Conservation (phyloP, 2,113 vertebrate genomes). For the Cathartes aura region DNA sequence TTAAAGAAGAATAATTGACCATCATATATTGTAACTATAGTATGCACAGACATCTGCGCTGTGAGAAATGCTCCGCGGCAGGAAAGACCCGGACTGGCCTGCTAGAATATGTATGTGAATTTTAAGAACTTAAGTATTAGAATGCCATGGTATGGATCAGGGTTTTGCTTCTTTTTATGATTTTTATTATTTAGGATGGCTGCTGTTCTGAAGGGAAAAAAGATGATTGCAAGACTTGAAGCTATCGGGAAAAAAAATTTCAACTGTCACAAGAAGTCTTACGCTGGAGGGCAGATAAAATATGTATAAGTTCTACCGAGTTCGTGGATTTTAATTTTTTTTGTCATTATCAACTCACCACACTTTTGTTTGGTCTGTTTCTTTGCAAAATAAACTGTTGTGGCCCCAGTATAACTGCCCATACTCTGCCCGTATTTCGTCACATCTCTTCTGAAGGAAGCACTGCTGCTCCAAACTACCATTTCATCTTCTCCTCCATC, state of each 20-base stretch:
- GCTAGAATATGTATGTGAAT: fast-evolving
- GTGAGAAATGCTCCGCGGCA: fast-evolving
- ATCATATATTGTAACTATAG: neutral
- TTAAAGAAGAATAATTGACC: neutral
- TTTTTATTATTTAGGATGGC: neutral
- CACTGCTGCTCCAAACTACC: neutral
- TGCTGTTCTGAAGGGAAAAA: neutral
- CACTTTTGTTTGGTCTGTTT: neutral
- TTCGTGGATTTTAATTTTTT: neutral
- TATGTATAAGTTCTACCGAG: neutral
- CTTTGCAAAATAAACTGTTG: neutral
- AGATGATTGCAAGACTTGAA: neutral
- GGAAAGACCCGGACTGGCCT: neutral
- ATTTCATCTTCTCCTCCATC: neutral
- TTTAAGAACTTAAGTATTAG: neutral
- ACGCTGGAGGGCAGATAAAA: neutral
- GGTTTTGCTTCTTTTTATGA: neutral
- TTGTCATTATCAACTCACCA: neutral
- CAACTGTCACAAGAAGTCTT: neutral
- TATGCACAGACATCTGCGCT: neutral
- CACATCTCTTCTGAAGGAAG: neutral
- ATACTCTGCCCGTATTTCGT: neutral
- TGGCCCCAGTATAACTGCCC: neutral
- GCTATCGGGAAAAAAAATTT: neutral
- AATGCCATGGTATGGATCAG: neutral